These are phyloP conservation scores for Myocastor coypus DNA, from an alignment of 2,113 vertebrate genomes.

Conservation along the genomic window DNA sequence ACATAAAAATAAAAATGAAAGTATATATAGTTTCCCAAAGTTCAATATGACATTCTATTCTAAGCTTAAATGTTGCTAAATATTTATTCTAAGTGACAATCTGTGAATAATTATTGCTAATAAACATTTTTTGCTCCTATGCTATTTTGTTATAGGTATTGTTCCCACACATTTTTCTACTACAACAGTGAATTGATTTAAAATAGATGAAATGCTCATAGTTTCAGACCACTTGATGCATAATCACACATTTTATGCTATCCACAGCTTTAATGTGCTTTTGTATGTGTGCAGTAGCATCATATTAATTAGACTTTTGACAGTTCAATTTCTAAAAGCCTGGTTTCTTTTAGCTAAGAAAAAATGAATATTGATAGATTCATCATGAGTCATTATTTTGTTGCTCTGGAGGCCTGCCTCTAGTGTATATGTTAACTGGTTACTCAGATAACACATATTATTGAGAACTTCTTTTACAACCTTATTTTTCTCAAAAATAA, in stretches of 20 bases:
- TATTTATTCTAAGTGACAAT: background rate
- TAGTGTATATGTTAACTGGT: background rate
- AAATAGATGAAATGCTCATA: background rate
- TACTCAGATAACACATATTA: background rate
- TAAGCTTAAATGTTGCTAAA: background rate
- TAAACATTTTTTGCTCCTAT: background rate
- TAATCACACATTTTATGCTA: background rate
- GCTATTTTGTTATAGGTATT: background rate
- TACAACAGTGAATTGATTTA: background rate
- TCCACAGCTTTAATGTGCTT: background rate
- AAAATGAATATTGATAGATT: background rate
- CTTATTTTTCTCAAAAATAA: background rate
- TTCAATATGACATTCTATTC: background rate
- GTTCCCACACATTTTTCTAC: background rate
- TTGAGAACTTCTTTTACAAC: background rate
- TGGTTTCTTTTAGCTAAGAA: background rate
- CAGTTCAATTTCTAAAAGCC: background rate
- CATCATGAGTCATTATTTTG: background rate
- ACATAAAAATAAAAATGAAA: background rate
- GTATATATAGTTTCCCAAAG: background rate
- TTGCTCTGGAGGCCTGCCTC: background rate
- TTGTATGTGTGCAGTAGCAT: accelerated
- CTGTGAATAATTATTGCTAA: background rate
- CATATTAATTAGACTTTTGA: background rate
- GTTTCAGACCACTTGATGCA: background rate